Evolutionary conservation across 2,797 vertebrate species (phyloP).

Genomic region (Centroberyx gerrardi): DNA sequence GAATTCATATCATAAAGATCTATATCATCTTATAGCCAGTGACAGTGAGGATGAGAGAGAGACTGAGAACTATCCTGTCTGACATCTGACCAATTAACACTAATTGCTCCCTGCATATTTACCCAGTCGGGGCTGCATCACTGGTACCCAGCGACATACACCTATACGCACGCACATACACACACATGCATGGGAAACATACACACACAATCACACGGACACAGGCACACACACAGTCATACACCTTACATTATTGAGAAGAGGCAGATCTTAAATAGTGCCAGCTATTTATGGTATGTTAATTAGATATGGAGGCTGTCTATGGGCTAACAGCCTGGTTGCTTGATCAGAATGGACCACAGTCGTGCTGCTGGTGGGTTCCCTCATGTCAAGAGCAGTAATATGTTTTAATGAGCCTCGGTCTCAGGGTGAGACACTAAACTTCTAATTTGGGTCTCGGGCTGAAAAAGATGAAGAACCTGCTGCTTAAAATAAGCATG

Average conservation of each 20-base stretch:
- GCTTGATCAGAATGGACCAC: slow-evolving; percentile 51
- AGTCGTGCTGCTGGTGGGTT: slow-evolving; percentile 58
- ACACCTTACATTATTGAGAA: background rate
- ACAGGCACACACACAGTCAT: background rate
- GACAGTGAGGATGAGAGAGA: background rate
- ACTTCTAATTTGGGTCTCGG: slow-evolving; percentile 54
- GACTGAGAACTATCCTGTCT: slow-evolving; percentile 25
- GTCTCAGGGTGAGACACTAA: slow-evolving; percentile 52
- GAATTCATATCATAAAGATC: too few relatives aligned
- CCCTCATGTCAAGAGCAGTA: slow-evolving; percentile 55
- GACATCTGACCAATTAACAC: slow-evolving; percentile 61
- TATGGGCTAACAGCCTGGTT: slow-evolving; percentile 5
- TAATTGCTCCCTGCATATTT: slow-evolving; percentile 65
- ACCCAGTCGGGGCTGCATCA: slow-evolving; percentile 34
- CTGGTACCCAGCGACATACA: background rate
- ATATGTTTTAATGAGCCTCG: slow-evolving; percentile 72
- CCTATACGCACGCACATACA: background rate
- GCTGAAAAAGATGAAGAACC: slow-evolving; percentile 50
- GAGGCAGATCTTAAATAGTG: slow-evolving; percentile 10
- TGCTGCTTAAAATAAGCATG: slow-evolving; percentile 41
- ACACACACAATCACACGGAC: slow-evolving; percentile 1
- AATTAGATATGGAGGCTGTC: slow-evolving; percentile 61
- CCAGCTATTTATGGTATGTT: slow-evolving; percentile 44
- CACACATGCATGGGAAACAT: background rate
- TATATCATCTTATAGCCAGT: background rate